Base-by-base conservation (phyloP, 1,140 invertebrate species). In the Parapsyche elsis region DNA sequence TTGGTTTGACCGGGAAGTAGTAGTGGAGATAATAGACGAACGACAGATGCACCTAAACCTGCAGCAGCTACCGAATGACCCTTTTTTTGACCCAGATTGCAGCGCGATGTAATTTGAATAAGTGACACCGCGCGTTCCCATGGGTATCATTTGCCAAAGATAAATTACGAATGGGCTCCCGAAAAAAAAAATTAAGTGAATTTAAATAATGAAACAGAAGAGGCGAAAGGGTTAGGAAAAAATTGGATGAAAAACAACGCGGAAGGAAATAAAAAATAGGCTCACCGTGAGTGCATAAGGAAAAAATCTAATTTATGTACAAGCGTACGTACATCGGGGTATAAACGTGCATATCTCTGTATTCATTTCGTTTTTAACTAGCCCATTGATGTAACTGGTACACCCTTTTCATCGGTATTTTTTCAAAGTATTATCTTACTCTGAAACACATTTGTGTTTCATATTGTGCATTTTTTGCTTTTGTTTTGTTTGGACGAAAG, bases 151-250 rank as follows among this genome's bases (percentile, higher is more conserved):
- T 83, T 80, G 78, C 77, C 70, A 26, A 79, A 81, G 73, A 83
- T 83, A 83, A 83, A 83, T 83, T 83, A 83, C 24, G 77, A 70
- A 57, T 16, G 23, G 24, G 16, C 2, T 53, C 12, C 2, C 1
- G 12, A 16, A 12, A 21, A 77, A 83, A 83, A 83, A 83, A 83
- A 81, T 81, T 83, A 81, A 83, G 82, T 83, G 82, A 81, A 83
- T 83, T 83, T 83, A 83, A 83, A 83, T 83, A 83, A 79, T 73
- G 80, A 83, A 80, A 83, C 75, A 53, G 81, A 80, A 73, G 16
- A 16, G 26, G 38, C 45, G 61, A 38, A 79, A 81, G 49, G 77
- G 82, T 24, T 71, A 46, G 19, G 16, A 67, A 26, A 76, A 81
- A 81, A 76, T 77, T 21, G 2, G 2, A 67, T 12, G 21, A 79